Evolutionary conservation across 1,140 invertebrate species (phyloP).

Genomic region (Triops longicaudatus): DNA sequence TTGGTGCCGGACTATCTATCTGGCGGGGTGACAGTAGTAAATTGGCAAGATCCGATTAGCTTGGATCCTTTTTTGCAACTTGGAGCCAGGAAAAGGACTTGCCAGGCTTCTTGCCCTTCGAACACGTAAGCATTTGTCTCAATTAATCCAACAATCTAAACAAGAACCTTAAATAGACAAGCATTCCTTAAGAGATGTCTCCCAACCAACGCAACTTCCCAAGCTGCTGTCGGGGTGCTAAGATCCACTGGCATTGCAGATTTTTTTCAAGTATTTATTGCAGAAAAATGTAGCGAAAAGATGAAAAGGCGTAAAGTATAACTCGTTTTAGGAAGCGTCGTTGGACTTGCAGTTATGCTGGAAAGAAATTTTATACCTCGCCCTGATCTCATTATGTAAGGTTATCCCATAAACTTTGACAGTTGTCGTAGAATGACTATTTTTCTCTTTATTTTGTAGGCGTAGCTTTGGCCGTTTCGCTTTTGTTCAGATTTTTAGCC

Average conservation of each 20-base stretch:
- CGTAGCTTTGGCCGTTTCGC: conserved; percentile 49
- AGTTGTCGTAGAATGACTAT: too few relatives aligned
- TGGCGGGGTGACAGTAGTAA: conserved; percentile 30
- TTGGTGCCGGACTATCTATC: conserved; percentile 33
- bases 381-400: conserved; percentile 53
- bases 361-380: conserved; percentile 52
- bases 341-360: conserved; percentile 54
- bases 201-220: conserved; percentile 33
- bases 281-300: neutral
- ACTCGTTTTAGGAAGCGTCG: conserved; percentile 47
- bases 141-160: neutral
- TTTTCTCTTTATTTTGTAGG: too few relatives aligned
- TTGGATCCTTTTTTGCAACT: conserved; percentile 36
- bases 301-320: neutral
- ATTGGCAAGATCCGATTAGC: conserved; percentile 31
- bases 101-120: conserved; percentile 33
- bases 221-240: conserved; percentile 39
- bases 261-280: conserved; percentile 45
- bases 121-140: conserved; percentile 33
- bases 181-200: conserved; percentile 49
- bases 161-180: conserved; percentile 39
- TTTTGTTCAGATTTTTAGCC: conserved; percentile 54
- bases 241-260: conserved; percentile 43
- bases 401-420: conserved; percentile 28
- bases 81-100: conserved; percentile 37